phyloP scores from a whole-genome alignment of 2,888 invertebrate genomes.

The Abscondita cerata region DNA sequence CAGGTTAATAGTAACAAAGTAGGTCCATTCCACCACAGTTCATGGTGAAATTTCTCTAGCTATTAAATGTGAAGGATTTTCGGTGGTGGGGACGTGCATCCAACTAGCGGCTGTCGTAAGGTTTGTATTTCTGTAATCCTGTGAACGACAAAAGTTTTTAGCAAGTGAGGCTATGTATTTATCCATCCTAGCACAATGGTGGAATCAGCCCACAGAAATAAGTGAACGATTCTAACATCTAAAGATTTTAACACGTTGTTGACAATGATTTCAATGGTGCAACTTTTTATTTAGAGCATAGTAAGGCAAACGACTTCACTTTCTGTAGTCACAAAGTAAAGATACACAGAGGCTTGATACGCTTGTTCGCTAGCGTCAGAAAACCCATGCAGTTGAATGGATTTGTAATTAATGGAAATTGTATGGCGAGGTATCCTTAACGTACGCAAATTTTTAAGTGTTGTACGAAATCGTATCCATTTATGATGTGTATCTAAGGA shows the following conservation, averaged over 20 bases:
- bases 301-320: conserved; percentile 3
- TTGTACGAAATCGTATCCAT: background rate
- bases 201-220: conserved; percentile 5
- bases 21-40: too few species aligned
- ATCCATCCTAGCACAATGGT: conserved; percentile 5
- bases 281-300: background rate
- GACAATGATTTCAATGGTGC: background rate
- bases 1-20: background rate
- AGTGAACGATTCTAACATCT: background rate
- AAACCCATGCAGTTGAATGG: too few species aligned
- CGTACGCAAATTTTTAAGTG: background rate
- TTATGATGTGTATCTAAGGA: conserved; percentile 1
- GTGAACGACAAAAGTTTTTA: background rate
- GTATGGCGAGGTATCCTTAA: conserved; percentile 7
- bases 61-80: background rate
- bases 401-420: too few species aligned
- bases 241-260: background rate
- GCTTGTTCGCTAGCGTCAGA: too few species aligned
- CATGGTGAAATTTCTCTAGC: background rate
- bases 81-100: background rate
- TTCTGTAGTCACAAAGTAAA: background rate
- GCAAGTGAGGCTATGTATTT: background rate
- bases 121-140: background rate
- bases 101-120: background rate
- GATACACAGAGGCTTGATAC: too few species aligned